A percentile compares a stretch with the other conserved stretches of the same genome.
phyloP scores from a whole-genome alignment of 2,797 vertebrate genomes.

The Caiman crocodilus region DNA sequence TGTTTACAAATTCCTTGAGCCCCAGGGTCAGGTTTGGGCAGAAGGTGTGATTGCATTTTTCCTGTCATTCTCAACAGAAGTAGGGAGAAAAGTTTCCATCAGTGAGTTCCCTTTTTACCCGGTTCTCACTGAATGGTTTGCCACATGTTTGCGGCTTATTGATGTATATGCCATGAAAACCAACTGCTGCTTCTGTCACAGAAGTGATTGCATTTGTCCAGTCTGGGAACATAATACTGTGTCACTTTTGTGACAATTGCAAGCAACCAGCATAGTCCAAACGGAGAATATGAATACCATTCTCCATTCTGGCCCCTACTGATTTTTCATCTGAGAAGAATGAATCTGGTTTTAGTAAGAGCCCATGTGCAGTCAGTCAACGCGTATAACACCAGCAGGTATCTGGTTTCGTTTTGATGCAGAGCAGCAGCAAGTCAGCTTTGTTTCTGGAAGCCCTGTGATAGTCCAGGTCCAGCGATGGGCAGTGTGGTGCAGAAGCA shows the following conservation, averaged over 20 bases:
- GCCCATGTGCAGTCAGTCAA: slow-evolving; percentile 37
- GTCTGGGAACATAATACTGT: slow-evolving; percentile 46
- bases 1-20: background rate
- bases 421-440: slow-evolving; percentile 66
- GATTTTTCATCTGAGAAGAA: slow-evolving; percentile 55
- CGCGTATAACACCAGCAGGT: slow-evolving; percentile 55
- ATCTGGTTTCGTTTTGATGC: slow-evolving; percentile 55
- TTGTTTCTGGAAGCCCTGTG: slow-evolving; percentile 62
- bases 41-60: slow-evolving; percentile 7
- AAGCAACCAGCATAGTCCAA: slow-evolving; percentile 8
- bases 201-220: slow-evolving; percentile 53
- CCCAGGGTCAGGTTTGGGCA: background rate
- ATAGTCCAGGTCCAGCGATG: slow-evolving; percentile 59
- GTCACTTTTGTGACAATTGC: background rate
- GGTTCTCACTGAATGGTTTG: slow-evolving; percentile 27
- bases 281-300: slow-evolving; percentile 21
- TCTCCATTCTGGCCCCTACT: background rate
- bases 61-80: background rate
- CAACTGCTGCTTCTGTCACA: slow-evolving; percentile 56
- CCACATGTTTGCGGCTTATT: slow-evolving; percentile 58
- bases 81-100: background rate
- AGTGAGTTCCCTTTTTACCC: slow-evolving; percentile 45
- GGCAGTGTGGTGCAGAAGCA: slow-evolving; percentile 12
- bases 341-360: slow-evolving; percentile 62
- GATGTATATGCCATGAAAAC: slow-evolving; percentile 43